Conservation (phyloP, 2,113 vertebrate genomes). For the Myotis lucifugus region DNA sequence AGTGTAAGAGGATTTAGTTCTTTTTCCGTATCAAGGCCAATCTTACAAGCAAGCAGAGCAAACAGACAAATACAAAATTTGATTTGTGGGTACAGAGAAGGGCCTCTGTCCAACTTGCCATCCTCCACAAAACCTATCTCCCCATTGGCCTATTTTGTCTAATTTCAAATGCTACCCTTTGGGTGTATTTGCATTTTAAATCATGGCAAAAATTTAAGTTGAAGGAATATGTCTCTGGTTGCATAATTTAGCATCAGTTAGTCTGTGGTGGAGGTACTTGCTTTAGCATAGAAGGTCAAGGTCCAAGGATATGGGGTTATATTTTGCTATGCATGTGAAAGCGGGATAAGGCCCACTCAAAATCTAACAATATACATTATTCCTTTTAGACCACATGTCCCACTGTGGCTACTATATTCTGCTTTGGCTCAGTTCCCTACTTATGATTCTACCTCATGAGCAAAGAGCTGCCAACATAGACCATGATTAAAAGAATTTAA, state of each 20-base stretch:
- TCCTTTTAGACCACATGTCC: not conserved
- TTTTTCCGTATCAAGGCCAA: constrained; percentile 60
- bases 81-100: not conserved
- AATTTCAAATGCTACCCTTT: not conserved
- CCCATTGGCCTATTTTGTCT: not conserved
- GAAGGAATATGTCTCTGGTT: not conserved
- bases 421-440: not conserved
- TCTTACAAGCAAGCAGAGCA: constrained; percentile 36
- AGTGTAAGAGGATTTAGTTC: constrained; percentile 67
- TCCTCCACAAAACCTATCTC: not conserved
- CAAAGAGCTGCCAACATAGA: not conserved
- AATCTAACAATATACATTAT: not conserved
- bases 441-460: not conserved
- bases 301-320: not conserved
- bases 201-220: not conserved
- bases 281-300: not conserved
- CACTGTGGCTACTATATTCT: not conserved
- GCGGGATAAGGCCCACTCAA: not conserved
- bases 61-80: constrained; percentile 39
- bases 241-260: not conserved
- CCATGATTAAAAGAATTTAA: constrained; percentile 13
- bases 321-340: not conserved
- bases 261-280: not conserved
- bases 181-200: not conserved
- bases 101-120: not conserved